Percentiles rank a stretch among this genome's conserved stretches.
Evolutionary conservation across 2,888 invertebrate genomes (phyloP).

Genomic region (Didymodactylos carnosus): DNA sequence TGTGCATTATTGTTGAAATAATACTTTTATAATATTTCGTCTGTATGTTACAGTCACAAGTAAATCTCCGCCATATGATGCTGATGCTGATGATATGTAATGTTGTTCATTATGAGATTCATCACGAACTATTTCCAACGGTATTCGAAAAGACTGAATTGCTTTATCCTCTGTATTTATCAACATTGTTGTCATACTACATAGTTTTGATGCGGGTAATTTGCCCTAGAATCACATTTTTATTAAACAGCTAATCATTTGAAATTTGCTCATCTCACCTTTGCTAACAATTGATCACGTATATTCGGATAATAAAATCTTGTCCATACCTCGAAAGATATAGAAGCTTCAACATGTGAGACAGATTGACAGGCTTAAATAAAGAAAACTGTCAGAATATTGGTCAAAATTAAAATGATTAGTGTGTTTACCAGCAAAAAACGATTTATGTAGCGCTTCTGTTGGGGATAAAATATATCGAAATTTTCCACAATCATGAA

Average conservation of each 20-base stretch:
- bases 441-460: conserved; percentile 27
- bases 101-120: conserved; percentile 10
- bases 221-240: conserved; percentile 19
- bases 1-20: not conserved
- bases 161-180: conserved; percentile 26
- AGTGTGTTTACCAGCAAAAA: conserved; percentile 23
- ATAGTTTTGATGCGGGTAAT: conserved; percentile 29
- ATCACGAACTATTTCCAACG: conserved; percentile 17
- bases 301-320: conserved; percentile 32
- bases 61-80: not conserved
- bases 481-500: conserved; percentile 26
- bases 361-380: conserved; percentile 26
- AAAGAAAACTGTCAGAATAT: not conserved
- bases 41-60: not conserved
- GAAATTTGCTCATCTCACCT: conserved; percentile 20
- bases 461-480: conserved; percentile 23
- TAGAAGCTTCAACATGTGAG: conserved; percentile 22
- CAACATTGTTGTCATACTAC: conserved; percentile 33
- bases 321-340: conserved; percentile 32
- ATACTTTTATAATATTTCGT: not conserved
- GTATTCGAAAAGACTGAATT: conserved; percentile 25
- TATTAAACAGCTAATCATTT: not conserved
- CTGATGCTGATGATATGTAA: not conserved
- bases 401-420: not conserved
- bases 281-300: conserved; percentile 30